Evolutionary conservation across 2,888 invertebrate genomes (phyloP), one percentile per base, ranked within the genome.

Genomic region (Sinhomidia bicolor): DNA sequence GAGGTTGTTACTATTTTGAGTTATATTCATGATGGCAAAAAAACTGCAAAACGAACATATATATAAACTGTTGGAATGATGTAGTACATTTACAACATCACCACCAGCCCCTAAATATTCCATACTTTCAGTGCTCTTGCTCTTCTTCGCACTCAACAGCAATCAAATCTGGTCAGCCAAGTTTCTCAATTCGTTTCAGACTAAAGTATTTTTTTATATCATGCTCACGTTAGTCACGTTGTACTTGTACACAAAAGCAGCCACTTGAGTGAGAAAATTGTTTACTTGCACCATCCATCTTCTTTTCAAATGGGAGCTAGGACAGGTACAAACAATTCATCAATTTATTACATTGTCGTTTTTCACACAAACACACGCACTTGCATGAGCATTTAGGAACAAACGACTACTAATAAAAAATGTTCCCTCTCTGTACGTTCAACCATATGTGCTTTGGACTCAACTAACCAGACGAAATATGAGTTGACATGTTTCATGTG

Each of bases 311-410:
- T 44, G 51, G 79, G 51, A 47, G 41, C 41, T 65, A 85, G 65
- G 85, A 85, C 85, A 85, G 79, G 60, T 85, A 78, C 60, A 62
- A 47, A 85, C 85, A 85, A 68, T 85, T 78, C 85, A 78, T 85
- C 85, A 85, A 78, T 84, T 76, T 62, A 60, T 80, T 80, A 62
- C 62, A 60, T 62, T 20, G n/a, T 12, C 54, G 32, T 78, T 74
- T 74, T 71, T 14, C 23, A 76, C 78, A 12, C 23, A 74, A 7
- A 26, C 41, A 41, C 20, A 17, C 12, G 14, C 62, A 9, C 1
- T 2, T 65, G 5, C 17, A 10, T 47, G 12, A 7, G 12, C 36
- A 57, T 57, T 32, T n/a, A 17, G 17, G 36, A 23, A 68, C 68
- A 68, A 68, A 68, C 68, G 36, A 68, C 36, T 6, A 17, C 36